Percentiles rank a stretch among this genome's conserved stretches.
phyloP scores from a whole-genome alignment of 2,888 invertebrate genomes.

The Cataglyphis rosenhaueri region DNA sequence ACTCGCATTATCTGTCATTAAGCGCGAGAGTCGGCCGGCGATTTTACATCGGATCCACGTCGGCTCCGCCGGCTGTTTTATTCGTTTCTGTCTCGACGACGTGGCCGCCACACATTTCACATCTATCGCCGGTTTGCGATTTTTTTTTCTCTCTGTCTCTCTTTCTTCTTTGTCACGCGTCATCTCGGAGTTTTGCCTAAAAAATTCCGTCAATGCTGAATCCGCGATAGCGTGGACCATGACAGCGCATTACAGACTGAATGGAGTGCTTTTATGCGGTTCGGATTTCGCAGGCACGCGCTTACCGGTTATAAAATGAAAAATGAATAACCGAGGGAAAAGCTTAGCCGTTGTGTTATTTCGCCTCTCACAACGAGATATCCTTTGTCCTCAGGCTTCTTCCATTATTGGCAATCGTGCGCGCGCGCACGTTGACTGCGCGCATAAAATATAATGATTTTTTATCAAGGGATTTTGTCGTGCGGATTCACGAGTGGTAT shows the following conservation, averaged over 20 bases:
- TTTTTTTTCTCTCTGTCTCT: not conserved
- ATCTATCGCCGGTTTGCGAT: constrained; percentile 28
- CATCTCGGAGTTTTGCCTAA: constrained; percentile 40
- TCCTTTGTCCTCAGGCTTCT: constrained; percentile 37
- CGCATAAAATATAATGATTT: constrained; percentile 33
- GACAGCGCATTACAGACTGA: constrained; percentile 55
- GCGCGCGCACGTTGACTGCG: not conserved
- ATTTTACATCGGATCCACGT: constrained; percentile 50
- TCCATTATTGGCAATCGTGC: constrained; percentile 32
- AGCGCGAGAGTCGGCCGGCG: constrained; percentile 53
- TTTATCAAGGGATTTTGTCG: constrained; percentile 14
- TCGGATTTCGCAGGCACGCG: constrained; percentile 57
- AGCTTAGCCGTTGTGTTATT: constrained; percentile 39
- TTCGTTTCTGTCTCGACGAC: constrained; percentile 44
- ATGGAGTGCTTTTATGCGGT: constrained; percentile 61
- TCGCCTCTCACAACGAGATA: constrained; percentile 23
- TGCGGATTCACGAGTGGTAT: not conserved
- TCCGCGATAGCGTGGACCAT: constrained; percentile 52
- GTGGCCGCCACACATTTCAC: constrained; percentile 61
- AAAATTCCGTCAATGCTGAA: constrained; percentile 65
- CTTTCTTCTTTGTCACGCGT: not conserved
- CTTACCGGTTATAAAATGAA: constrained; percentile 37
- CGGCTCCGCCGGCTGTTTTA: constrained; percentile 33
- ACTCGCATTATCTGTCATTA: constrained; percentile 75
- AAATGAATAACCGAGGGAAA: constrained; percentile 56